These are phyloP conservation scores for Plutomurus gul DNA, from an alignment of 1,140 invertebrate genomes.

Conservation along the genomic window DNA sequence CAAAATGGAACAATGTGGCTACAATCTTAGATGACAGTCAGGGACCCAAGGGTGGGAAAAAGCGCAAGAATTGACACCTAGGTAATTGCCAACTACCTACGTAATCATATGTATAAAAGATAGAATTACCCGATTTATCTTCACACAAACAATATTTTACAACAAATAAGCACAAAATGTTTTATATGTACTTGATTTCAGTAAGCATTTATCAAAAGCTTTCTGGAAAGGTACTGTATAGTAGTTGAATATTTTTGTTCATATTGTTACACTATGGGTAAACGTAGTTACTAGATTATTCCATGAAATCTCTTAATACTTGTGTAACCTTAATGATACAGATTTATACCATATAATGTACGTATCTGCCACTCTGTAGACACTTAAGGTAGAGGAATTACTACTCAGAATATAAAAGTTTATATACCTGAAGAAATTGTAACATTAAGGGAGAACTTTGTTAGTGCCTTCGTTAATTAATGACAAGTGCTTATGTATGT, in stretches of 20 bases:
- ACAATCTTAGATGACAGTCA: constrained; percentile 19
- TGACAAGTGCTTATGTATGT: not conserved
- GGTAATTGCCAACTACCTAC: not conserved
- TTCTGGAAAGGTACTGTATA: constrained; percentile 6
- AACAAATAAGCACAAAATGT: constrained; percentile 23
- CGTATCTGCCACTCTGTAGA: not conserved
- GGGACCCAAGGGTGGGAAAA: not conserved
- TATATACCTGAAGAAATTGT: constrained; percentile 16
- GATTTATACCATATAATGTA: not conserved
- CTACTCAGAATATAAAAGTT: no score
- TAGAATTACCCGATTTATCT: constrained; percentile 1
- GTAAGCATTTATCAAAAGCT: not conserved
- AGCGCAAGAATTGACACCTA: constrained; percentile 41
- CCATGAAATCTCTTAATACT: constrained; percentile 24
- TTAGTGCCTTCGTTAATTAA: constrained; percentile 12
- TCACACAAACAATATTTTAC: not conserved
- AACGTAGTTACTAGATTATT: not conserved
- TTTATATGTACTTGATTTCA: constrained; percentile 18
- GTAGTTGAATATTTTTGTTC: no score
- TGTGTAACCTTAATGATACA: not conserved
- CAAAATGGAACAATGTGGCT: constrained; percentile 44
- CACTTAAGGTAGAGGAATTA: not conserved
- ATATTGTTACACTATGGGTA: not conserved
- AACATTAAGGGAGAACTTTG: constrained; percentile 2
- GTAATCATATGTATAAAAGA: constrained; percentile 10